These are phyloP conservation scores for Trogon melanurus DNA, from an alignment of 2,113 vertebrate genomes.

Conservation along the genomic window DNA sequence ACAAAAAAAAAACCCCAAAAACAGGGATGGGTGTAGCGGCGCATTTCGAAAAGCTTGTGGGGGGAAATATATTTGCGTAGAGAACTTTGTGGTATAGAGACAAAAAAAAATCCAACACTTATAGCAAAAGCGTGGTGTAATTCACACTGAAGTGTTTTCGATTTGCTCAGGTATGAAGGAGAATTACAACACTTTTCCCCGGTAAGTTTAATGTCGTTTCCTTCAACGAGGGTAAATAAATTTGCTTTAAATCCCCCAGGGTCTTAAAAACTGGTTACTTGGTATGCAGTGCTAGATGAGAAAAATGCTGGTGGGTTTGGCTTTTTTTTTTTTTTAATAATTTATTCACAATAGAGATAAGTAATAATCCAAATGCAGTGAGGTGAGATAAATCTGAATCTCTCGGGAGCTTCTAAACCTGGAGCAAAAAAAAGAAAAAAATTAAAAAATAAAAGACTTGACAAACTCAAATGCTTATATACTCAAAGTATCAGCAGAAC, in stretches of 20 bases:
- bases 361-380: conserved; percentile 35
- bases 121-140: not conserved
- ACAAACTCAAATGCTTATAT: not conserved
- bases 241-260: conserved; percentile 38
- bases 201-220: not conserved
- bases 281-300: not conserved
- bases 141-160: conserved; percentile 22
- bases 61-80: not conserved
- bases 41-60: not conserved
- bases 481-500: not conserved
- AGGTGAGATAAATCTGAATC: conserved; percentile 11
- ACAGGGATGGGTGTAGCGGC: not conserved
- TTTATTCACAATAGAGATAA: conserved; percentile 26
- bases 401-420: conserved; percentile 40
- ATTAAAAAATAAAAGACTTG: not conserved
- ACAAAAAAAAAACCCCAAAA: not conserved
- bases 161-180: not conserved
- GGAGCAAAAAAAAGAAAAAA: not conserved
- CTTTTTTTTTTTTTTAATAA: not conserved
- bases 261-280: conserved; percentile 11
- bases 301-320: not conserved
- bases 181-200: not conserved
- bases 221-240: conserved; percentile 55
- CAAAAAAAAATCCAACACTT: not conserved
- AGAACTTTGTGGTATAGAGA: not conserved